Base-by-base conservation (phyloP, 2,888 invertebrate species). In the Parochlus steinenii region DNA sequence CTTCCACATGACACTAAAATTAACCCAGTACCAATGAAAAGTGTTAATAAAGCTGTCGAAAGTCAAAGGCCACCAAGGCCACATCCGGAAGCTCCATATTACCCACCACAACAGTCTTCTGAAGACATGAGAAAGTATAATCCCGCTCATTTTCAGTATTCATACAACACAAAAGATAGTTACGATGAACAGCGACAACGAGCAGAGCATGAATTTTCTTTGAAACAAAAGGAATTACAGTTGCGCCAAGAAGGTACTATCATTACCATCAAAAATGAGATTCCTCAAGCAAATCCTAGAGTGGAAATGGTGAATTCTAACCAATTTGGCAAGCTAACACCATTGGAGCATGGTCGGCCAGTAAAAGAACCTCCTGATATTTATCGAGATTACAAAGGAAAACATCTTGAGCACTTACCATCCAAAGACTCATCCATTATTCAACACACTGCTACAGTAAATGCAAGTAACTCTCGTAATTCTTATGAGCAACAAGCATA, bases 151-250 rank as follows among this genome's bases (percentile, higher is more conserved):
- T 33, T 27, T 19, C 27, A 18, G 7, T 15, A 31, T 23, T 14
- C 33, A 12, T 26, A 18, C 14, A n/a, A n/a, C n/a, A n/a, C n/a
- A n/a, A 18, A 33, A 26, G 23, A 23, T 16, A 20, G 31, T 23
- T 20, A 31, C 19, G 16, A 30, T 14, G 18, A 30, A 16, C n/a
- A 30, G 4, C 10, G 8, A 4, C 14, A 17, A 18, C 33, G 16
- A 24, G n/a, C 14, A 10, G 15, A 15, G n/a, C 17, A 28, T 34
- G 34, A 34, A 11, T 34, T 34, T 15, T 34, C 34, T 28, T 28
- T 34, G 25, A 22, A 34, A 15, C 34, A 34, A 15, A 34, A 34
- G 17, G 34, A 34, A n/a, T 22, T 28, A n/a, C 34, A 20, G n/a
- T 22, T 34, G 14, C 12, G 34, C 15, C 34, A 34, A 20, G 34